These are phyloP conservation scores for Sebastes steindachneri DNA, from an alignment of 2,797 vertebrate species.

Conservation along the genomic window DNA sequence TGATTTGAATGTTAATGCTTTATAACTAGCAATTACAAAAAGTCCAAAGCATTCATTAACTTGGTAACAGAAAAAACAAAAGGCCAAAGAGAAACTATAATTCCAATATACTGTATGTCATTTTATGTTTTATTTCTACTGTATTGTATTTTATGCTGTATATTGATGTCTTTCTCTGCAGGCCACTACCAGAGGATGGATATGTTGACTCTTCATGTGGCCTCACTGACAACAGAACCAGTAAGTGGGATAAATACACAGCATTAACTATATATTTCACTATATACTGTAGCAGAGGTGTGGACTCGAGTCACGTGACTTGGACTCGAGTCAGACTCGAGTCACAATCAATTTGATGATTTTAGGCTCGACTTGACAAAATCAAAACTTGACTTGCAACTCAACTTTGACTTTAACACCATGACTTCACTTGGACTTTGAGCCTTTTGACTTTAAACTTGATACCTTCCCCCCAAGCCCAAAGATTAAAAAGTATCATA, in stretches of 20 bases:
- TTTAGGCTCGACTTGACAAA: rapidly evolving
- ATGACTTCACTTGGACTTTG: too few species aligned
- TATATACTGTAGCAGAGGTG: too few species aligned
- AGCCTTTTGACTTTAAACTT: too few species aligned
- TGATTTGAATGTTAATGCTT: background rate
- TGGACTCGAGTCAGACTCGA: too few species aligned
- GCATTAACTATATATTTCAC: background rate
- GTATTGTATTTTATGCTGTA: background rate
- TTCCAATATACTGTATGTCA: background rate
- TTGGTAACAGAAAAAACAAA: background rate
- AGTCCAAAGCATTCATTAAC: background rate
- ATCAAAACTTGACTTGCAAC: too few species aligned
- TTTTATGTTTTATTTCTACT: background rate
- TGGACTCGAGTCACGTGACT: too few species aligned
- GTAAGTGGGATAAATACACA: conserved; percentile 80
- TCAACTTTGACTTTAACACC: too few species aligned
- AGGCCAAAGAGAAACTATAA: background rate
- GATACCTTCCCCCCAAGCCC: too few species aligned
- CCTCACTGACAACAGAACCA: conserved; percentile 84
- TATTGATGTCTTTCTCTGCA: conserved; percentile 52
- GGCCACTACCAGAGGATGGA: conserved; percentile 90
- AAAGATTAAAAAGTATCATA: too few species aligned
- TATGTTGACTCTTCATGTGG: conserved; percentile 86
- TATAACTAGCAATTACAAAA: background rate
- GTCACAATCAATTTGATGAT: too few species aligned